Percentiles rank a stretch among this genome's conserved stretches.
Evolutionary conservation across 2,888 invertebrate species (phyloP).

Genomic region (Drosophila monieri): DNA sequence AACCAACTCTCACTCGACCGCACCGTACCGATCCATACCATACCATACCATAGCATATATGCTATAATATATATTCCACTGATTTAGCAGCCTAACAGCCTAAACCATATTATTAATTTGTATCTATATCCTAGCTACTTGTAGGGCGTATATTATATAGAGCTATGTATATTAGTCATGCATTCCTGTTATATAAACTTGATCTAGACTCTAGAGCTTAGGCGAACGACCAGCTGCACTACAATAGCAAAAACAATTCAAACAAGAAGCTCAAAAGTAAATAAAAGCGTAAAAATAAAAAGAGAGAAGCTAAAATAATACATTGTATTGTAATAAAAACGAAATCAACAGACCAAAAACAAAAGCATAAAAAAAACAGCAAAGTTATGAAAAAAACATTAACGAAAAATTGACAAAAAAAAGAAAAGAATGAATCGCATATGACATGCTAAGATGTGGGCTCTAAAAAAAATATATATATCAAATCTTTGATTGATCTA

Average conservation of each 20-base stretch:
- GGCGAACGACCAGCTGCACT: slow-evolving; percentile 36
- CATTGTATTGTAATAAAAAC: slow-evolving; percentile 48
- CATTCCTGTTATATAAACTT: slow-evolving; percentile 77
- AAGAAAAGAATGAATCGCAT: slow-evolving; percentile 45
- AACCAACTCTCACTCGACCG: slow-evolving; percentile 1
- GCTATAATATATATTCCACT: slow-evolving; percentile 10
- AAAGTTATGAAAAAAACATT: slow-evolving; percentile 35
- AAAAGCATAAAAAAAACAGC: slow-evolving; percentile 26
- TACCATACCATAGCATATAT: too few species aligned
- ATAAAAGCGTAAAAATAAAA: slow-evolving; percentile 47
- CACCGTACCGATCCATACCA: too few species aligned
- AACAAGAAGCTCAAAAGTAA: slow-evolving; percentile 64
- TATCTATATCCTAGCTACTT: slow-evolving; percentile 61
- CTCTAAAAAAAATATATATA: slow-evolving; percentile 42
- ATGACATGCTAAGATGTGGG: slow-evolving; percentile 54
- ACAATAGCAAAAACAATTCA: slow-evolving; percentile 35
- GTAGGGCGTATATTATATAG: slow-evolving; percentile 57
- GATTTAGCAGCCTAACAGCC: slow-evolving; percentile 51
- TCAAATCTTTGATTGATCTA: slow-evolving; percentile 41
- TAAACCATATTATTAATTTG: slow-evolving; percentile 43
- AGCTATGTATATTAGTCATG: slow-evolving; percentile 66
- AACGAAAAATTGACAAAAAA: slow-evolving; percentile 14
- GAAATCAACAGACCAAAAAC: slow-evolving; percentile 44
- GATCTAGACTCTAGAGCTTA: slow-evolving; percentile 67
- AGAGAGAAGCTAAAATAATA: slow-evolving; percentile 67